Evolutionary conservation across 2,113 vertebrate species (phyloP).

Genomic region (Calypte anna): DNA sequence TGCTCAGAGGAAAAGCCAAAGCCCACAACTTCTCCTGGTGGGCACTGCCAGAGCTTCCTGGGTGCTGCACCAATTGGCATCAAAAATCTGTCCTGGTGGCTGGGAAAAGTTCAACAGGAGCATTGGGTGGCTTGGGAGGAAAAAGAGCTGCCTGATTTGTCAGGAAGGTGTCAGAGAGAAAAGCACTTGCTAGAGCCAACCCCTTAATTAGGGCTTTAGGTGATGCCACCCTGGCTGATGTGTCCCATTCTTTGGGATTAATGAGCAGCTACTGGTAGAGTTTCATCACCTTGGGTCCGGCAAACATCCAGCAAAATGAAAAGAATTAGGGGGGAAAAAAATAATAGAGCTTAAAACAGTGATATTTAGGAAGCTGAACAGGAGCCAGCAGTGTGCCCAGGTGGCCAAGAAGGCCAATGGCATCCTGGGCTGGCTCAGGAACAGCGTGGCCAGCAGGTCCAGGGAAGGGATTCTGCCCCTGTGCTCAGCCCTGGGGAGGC

Average conservation of each 20-base stretch:
- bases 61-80: not conserved
- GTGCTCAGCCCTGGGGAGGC: too few relatives aligned
- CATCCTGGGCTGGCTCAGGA: too few relatives aligned
- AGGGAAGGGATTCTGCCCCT: too few relatives aligned
- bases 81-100: fast-evolving
- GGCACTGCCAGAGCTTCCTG: fast-evolving
- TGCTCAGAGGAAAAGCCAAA: not conserved
- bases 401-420: too few relatives aligned
- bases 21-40: not conserved
- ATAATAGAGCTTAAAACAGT: not conserved
- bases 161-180: not conserved
- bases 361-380: too few relatives aligned
- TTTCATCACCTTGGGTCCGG: not conserved
- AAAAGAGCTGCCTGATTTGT: not conserved
- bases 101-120: not conserved
- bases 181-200: not conserved
- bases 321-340: not conserved
- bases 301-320: constrained; percentile 16
- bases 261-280: not conserved
- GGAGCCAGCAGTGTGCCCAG: too few relatives aligned
- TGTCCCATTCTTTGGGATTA: not conserved
- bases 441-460: too few relatives aligned
- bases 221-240: not conserved
- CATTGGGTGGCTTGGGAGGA: not conserved
- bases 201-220: constrained; percentile 40